phyloP scores from a whole-genome alignment of 2,888 invertebrate species.

The Glaucopsyche alexis region DNA sequence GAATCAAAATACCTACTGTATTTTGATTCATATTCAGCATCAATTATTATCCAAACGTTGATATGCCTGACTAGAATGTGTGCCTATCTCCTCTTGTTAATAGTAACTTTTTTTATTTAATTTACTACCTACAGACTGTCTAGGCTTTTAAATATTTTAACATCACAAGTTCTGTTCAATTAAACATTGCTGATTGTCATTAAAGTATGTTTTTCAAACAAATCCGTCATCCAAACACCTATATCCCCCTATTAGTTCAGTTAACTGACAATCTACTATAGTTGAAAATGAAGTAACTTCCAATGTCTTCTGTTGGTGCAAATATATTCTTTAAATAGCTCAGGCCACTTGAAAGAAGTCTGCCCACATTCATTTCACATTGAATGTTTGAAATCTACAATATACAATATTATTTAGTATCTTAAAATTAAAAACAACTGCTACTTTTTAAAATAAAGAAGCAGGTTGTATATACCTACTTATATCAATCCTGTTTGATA shows the following conservation, averaged over 20 bases:
- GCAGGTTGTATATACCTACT: neutral
- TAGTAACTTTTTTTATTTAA: too few relatives aligned
- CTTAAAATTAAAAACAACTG: neutral
- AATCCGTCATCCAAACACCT: too few relatives aligned
- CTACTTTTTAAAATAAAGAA: neutral
- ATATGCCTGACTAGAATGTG: too few relatives aligned
- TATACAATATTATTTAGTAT: neutral
- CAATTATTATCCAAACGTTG: too few relatives aligned
- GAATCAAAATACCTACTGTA: neutral
- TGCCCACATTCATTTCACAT: slow-evolving; percentile 15
- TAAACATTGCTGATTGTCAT: too few relatives aligned
- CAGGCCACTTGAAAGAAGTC: neutral
- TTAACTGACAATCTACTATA: neutral
- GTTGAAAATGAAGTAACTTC: slow-evolving; percentile 1
- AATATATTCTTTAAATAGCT: slow-evolving; percentile 19
- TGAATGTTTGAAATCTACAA: slow-evolving; percentile 16
- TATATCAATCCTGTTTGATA: neutral
- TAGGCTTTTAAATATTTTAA: too few relatives aligned
- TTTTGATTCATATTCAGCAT: too few relatives aligned
- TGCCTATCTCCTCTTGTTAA: too few relatives aligned
- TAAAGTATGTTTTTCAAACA: too few relatives aligned
- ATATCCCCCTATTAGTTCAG: too few relatives aligned
- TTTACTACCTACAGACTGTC: too few relatives aligned
- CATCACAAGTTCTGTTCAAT: too few relatives aligned
- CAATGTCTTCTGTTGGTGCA: slow-evolving; percentile 11